A percentile compares a stretch with the other conserved stretches of the same genome.
Conservation (phyloP, 2,113 vertebrate genomes). For the Nestor notabilis region DNA sequence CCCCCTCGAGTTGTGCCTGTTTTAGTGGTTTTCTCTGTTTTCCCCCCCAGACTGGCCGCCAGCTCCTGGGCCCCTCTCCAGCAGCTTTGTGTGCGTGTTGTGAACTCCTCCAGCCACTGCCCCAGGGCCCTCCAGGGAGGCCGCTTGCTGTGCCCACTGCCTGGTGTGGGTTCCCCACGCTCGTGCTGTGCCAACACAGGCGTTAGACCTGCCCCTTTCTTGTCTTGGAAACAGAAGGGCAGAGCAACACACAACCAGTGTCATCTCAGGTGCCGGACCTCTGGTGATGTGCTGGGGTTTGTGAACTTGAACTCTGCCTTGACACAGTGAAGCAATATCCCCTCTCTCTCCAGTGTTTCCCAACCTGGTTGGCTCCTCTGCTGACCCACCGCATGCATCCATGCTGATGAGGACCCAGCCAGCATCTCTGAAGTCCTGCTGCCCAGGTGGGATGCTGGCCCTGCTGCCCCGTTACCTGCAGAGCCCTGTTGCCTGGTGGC, state of each 20-base stretch:
- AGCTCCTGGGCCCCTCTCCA: neutral
- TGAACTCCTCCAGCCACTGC: neutral
- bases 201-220: neutral
- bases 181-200: rapidly evolving
- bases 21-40: neutral
- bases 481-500: neutral
- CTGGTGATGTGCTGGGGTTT: neutral
- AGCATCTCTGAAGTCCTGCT: neutral
- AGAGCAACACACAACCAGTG: rapidly evolving
- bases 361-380: neutral
- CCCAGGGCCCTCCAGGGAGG: rapidly evolving
- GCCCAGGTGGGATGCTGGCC: neutral
- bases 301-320: neutral
- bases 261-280: rapidly evolving
- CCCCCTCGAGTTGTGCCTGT: neutral
- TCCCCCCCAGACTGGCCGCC: neutral
- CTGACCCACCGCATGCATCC: rapidly evolving
- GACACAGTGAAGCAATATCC: neutral
- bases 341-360: neutral
- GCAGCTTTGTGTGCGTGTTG: rapidly evolving
- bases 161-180: rapidly evolving
- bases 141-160: rapidly evolving
- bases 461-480: rapidly evolving
- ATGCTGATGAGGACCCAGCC: rapidly evolving
- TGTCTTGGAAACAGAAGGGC: neutral